Percentiles rank a stretch among this genome's conserved stretches.
These are phyloP conservation scores for Heterochromis multidens DNA, from an alignment of 2,113 vertebrate genomes.

Conservation along the genomic window DNA sequence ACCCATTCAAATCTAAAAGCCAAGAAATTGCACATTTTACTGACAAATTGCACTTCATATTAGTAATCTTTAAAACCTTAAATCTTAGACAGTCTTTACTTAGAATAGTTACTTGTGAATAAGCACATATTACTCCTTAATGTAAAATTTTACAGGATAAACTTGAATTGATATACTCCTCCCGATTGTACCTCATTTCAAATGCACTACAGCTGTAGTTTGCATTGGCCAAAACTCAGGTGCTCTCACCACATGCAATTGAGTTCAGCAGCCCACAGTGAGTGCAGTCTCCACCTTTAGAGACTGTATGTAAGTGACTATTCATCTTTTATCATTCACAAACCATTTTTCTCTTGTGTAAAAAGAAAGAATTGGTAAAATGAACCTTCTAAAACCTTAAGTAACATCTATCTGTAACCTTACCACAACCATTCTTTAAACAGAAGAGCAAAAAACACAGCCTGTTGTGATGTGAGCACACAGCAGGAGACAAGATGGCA, in stretches of 20 bases:
- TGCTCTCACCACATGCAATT: not conserved
- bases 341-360: not conserved
- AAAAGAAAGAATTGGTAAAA: not conserved
- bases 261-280: not conserved
- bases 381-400: not conserved
- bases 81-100: not conserved
- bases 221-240: not conserved
- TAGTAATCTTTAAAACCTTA: not conserved
- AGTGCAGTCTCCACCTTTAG: not conserved
- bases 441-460: not conserved
- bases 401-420: not conserved
- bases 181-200: not conserved
- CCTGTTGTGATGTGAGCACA: not conserved
- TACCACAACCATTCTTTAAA: not conserved
- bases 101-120: too few species aligned
- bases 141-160: not conserved
- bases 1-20: not conserved
- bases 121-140: too few species aligned
- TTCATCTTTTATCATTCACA: not conserved
- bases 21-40: not conserved
- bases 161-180: not conserved
- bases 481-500: not conserved
- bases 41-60: not conserved
- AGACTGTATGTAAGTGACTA: not conserved
- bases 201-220: not conserved